Evolutionary conservation across 2,113 vertebrate genomes (phyloP).

Genomic region (Butorides virescens): DNA sequence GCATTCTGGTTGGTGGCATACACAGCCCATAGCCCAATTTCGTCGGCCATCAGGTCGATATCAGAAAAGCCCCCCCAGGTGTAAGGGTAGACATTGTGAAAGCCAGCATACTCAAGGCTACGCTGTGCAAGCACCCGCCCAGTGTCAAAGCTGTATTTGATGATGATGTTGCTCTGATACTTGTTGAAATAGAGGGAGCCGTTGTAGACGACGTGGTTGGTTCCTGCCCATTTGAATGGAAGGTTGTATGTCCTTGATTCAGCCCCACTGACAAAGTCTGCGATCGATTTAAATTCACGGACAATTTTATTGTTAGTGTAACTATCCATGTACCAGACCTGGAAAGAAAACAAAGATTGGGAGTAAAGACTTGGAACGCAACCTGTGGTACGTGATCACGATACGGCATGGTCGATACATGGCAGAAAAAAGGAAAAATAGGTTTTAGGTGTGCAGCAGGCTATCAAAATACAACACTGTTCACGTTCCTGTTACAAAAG

Average conservation of each 20-base stretch:
- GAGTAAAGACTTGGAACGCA: background rate
- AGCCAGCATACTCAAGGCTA: constrained; percentile 93
- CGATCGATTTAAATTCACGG: constrained; percentile 91
- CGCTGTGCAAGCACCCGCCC: constrained; percentile 90
- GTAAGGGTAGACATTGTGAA: constrained; percentile 97
- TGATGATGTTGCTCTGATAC: constrained; percentile 98
- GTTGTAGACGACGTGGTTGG: constrained; percentile 97
- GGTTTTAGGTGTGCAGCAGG: background rate
- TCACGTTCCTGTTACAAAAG: background rate
- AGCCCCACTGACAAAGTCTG: constrained; percentile 89
- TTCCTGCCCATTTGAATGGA: constrained; percentile 98
- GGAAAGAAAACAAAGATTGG: constrained; percentile 1
- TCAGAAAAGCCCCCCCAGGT: constrained; percentile 98
- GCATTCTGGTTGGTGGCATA: constrained; percentile 99
- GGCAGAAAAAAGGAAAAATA: background rate
- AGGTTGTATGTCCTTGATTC: constrained; percentile 96
- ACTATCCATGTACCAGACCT: constrained; percentile 99
- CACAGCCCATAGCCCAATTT: constrained; percentile 94
- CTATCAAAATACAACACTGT: background rate
- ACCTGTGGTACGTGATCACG: background rate
- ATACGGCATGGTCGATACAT: background rate
- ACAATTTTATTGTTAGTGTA: constrained; percentile 99
- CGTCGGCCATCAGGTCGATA: constrained; percentile 97
- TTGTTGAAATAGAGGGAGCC: constrained; percentile 98
- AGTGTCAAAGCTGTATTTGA: constrained; percentile 94